These are phyloP conservation scores for Rutilus rutilus DNA, from an alignment of 2,113 vertebrate genomes.

Conservation along the genomic window DNA sequence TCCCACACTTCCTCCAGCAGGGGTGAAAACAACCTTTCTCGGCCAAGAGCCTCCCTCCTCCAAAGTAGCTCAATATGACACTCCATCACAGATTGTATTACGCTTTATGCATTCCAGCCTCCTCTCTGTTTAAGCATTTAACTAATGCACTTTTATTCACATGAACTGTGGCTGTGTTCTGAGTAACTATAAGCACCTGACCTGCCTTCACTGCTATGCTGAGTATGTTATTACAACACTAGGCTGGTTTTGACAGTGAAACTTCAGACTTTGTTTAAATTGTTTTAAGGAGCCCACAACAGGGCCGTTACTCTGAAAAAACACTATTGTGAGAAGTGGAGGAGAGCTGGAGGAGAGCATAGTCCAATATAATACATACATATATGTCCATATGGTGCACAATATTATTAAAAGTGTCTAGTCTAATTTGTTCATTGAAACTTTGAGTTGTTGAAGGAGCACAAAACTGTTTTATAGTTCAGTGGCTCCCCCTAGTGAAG, in stretches of 20 bases:
- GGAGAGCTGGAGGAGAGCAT: background rate
- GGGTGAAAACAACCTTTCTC: slow-evolving; percentile 32
- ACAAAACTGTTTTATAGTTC: background rate
- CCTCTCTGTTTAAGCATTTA: slow-evolving; percentile 14
- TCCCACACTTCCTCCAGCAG: slow-evolving; percentile 39
- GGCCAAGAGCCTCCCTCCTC: background rate
- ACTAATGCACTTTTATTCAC: background rate
- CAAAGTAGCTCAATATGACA: slow-evolving; percentile 15
- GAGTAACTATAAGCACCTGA: background rate
- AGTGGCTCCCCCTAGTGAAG: slow-evolving; percentile 26
- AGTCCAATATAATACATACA: background rate
- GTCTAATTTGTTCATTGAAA: background rate
- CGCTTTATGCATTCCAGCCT: background rate
- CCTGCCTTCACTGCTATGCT: background rate
- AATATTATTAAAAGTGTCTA: background rate
- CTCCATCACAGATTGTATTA: slow-evolving; percentile 7
- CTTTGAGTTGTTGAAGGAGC: background rate
- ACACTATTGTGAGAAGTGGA: background rate
- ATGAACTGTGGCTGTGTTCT: slow-evolving; percentile 1
- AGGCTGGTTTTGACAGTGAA: background rate
- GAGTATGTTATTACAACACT: background rate
- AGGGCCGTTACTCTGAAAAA: background rate
- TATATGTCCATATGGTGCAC: background rate
- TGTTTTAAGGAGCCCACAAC: background rate
- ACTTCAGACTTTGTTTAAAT: background rate